phyloP scores from a whole-genome alignment of 2,797 vertebrate species.

The Malacoctenus gilli region DNA sequence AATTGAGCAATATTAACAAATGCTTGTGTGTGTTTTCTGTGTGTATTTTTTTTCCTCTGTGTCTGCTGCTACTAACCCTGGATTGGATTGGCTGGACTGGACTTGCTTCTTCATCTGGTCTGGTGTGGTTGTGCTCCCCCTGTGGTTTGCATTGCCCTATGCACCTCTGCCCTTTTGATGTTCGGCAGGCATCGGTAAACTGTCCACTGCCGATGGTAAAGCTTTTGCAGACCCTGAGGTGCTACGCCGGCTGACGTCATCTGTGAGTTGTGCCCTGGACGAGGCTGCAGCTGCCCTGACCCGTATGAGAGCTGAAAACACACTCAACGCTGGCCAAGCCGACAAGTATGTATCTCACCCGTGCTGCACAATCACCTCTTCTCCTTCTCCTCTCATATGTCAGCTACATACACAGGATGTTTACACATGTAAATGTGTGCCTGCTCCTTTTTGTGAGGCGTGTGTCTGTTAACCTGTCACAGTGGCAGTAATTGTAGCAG shows the following conservation, averaged over 20 bases:
- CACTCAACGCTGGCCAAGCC: conserved; percentile 93
- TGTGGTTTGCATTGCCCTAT: conserved; percentile 80
- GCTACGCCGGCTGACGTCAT: conserved; percentile 95
- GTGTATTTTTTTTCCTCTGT: conserved; percentile 43
- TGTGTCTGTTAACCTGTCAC: conserved; percentile 78
- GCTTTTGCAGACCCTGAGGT: conserved; percentile 99
- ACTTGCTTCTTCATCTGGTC: conserved; percentile 77
- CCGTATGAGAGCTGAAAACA: conserved; percentile 98
- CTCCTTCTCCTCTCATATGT: neutral
- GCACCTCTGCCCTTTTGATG: conserved; percentile 81
- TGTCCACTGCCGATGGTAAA: conserved; percentile 99
- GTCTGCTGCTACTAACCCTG: conserved; percentile 79
- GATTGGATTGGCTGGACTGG: conserved; percentile 82
- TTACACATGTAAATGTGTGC: neutral
- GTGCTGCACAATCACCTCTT: neutral
- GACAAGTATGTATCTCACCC: conserved; percentile 93
- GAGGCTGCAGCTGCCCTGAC: conserved; percentile 97
- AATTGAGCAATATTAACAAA: conserved; percentile 71
- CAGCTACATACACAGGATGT: neutral
- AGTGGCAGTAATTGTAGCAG: conserved; percentile 89
- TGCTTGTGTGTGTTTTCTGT: conserved; percentile 75
- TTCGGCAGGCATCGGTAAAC: conserved; percentile 98
- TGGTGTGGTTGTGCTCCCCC: conserved; percentile 83
- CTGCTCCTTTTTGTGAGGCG: conserved; percentile 51
- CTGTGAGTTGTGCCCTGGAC: conserved; percentile 97